These are phyloP conservation scores for Geotria australis DNA, from an alignment of 2,797 vertebrate genomes.

Conservation along the genomic window DNA sequence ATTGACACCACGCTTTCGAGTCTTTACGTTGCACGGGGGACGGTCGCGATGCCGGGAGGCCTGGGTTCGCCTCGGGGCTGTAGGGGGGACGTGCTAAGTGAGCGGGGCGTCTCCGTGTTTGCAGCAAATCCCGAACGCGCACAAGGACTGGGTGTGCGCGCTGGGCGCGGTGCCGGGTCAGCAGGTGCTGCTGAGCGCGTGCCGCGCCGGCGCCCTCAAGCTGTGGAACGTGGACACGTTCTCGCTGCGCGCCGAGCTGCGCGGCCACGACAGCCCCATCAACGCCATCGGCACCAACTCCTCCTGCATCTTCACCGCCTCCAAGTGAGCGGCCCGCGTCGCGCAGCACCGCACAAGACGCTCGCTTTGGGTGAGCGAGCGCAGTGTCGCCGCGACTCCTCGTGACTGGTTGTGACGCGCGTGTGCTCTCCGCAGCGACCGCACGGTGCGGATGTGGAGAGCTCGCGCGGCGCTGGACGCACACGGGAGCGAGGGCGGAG, in stretches of 20 bases:
- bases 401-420: background rate
- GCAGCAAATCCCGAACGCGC: slow-evolving; percentile 91
- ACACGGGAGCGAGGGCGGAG: background rate
- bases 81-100: too few relatives aligned
- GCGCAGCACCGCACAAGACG: background rate
- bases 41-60: too few relatives aligned
- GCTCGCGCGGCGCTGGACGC: background rate
- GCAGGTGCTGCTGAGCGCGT: slow-evolving; percentile 69
- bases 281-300: slow-evolving; percentile 83
- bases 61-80: too few relatives aligned
- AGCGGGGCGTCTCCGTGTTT: too few relatives aligned
- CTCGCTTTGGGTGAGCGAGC: background rate
- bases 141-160: slow-evolving; percentile 92
- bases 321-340: slow-evolving; percentile 36
- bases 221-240: slow-evolving; percentile 93
- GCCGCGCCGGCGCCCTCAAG: slow-evolving; percentile 59
- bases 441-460: background rate
- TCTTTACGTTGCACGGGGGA: too few relatives aligned
- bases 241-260: slow-evolving; percentile 63
- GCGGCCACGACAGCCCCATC: slow-evolving; percentile 78
- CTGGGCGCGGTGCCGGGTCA: slow-evolving; percentile 57
- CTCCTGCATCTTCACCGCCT: slow-evolving; percentile 77
- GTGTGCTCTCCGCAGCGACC: background rate
- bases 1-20: too few relatives aligned
- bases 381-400: too few relatives aligned